Percentiles rank a stretch among this genome's conserved stretches.
Evolutionary conservation across 2,888 invertebrate species (phyloP).

Genomic region (Mylabris sibirica): DNA sequence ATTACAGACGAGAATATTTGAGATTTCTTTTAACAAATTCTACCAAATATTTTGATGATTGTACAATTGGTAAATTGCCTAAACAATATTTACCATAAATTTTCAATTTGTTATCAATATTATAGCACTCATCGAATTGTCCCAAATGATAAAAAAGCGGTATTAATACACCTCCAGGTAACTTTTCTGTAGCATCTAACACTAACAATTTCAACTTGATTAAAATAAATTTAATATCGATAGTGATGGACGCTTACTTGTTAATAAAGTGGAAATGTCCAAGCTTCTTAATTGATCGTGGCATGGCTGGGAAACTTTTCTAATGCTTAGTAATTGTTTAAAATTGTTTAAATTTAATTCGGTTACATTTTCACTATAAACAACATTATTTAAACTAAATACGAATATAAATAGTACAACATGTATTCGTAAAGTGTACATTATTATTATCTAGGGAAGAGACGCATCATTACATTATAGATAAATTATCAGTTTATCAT

Average conservation of each 20-base stretch:
- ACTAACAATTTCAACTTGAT: background rate
- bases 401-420: background rate
- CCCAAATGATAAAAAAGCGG: background rate
- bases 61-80: background rate
- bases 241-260: background rate
- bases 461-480: background rate
- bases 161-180: background rate
- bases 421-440: background rate
- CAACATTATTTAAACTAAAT: background rate
- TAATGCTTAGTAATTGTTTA: background rate
- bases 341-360: background rate
- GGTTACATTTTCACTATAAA: background rate
- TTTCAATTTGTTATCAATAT: background rate
- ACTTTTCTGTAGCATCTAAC: background rate
- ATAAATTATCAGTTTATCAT: background rate
- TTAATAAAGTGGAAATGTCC: background rate
- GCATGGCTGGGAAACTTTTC: background rate
- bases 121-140: conserved; percentile 1
- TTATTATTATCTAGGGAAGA: background rate
- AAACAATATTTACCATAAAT: conserved; percentile 31
- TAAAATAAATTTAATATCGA: background rate
- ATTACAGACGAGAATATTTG: conserved; percentile 9
- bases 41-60: background rate
- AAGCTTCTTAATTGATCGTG: background rate
- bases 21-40: background rate